Evolutionary conservation across 2,888 invertebrate genomes (phyloP), one percentile per base, ranked within the genome.

Genomic region (Stramonita haemastoma): DNA sequence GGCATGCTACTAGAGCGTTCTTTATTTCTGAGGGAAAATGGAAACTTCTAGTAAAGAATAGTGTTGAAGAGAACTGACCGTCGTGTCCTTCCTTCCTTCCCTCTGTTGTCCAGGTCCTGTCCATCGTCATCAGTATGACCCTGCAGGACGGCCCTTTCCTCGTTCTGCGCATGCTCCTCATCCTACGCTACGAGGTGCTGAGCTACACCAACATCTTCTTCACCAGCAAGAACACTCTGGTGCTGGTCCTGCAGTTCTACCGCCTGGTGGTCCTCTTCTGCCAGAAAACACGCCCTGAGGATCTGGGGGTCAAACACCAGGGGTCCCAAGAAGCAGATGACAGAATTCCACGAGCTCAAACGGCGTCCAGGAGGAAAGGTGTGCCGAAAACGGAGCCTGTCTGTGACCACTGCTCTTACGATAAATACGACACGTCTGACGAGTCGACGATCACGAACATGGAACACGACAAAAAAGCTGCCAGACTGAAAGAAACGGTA

Each of bases 191-290:
- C 96, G 97, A 97, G 92, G 98, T 99, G 60, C 97, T 98, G 92
- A 98, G 98, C 94, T 98, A 99, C 95, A 98, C 98, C 97, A 99
- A 99, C 95, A 98, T 99, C 91, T 99, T 99, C 96, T 99, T 99
- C 96, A 98, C 98, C 0, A 98, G 98, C 96, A 98, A 98, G 96
- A 98, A 98, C 94, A 98, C 98, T 0, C 96, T 98, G 95, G 98
- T 99, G 19, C 98, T 99, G 91, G 96, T 98, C 0, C 97, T 99
- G 0, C 98, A 98, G 95, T 96, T 98, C 90, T 98, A 98, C 95
- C 96, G 98, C 13, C 96, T 98, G 0, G 98, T 95, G 57, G 96
- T 96, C 1, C 89, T 92, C 32, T 91, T 91, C 46, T 84, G 79
- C 8, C 90, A 90, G 86, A 70, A 87, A 66, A 60, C 26, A n/a